These are phyloP conservation scores for Melikaiella ostensackeni DNA, from an alignment of 2,888 invertebrate species.

Conservation along the genomic window DNA sequence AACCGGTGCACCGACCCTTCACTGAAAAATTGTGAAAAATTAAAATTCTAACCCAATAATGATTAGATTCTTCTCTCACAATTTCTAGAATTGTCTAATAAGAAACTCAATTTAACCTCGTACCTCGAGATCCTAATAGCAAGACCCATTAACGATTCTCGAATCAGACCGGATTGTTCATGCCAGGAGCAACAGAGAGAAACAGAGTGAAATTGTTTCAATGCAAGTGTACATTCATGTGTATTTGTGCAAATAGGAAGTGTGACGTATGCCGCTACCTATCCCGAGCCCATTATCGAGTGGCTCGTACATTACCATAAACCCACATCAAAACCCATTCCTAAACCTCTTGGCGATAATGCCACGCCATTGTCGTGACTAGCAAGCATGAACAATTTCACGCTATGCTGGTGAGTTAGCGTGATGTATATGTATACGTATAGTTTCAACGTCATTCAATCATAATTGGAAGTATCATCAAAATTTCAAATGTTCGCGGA, in stretches of 20 bases:
- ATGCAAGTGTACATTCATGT: neutral
- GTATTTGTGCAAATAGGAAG: slow-evolving; percentile 24
- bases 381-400: slow-evolving; percentile 61
- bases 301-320: slow-evolving; percentile 34
- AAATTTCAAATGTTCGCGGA: neutral
- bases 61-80: too few species aligned
- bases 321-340: slow-evolving; percentile 28
- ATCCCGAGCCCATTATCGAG: slow-evolving; percentile 20
- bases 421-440: slow-evolving; percentile 47
- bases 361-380: slow-evolving; percentile 53
- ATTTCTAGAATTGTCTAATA: neutral
- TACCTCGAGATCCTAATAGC: neutral
- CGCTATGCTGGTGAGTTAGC: slow-evolving; percentile 55
- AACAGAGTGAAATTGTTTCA: slow-evolving; percentile 1
- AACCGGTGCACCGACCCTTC: too few species aligned
- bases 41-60: too few species aligned
- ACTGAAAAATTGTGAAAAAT: too few species aligned
- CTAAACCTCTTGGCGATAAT: slow-evolving; percentile 53
- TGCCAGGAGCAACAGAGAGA: neutral
- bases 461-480: slow-evolving; percentile 16
- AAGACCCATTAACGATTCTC: neutral
- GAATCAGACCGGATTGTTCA: neutral
- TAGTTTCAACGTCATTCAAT: slow-evolving; percentile 58
- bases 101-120: neutral
- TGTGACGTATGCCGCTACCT: slow-evolving; percentile 20